Conservation (phyloP, 2,888 invertebrate genomes). For the Eupeodes luniger region DNA sequence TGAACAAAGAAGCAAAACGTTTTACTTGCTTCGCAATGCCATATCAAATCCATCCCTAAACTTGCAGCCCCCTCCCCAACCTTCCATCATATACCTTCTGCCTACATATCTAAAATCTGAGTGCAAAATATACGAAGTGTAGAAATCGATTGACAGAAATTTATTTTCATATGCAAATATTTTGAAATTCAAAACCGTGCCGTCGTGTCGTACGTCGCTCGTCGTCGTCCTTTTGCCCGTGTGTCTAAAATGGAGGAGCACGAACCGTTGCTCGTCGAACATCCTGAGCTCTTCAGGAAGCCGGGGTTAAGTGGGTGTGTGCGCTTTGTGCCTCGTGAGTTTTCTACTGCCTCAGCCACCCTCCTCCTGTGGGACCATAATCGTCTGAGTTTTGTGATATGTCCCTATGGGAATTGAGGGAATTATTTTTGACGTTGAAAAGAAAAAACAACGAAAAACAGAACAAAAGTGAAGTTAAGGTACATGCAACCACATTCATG, state of each 20-base stretch:
- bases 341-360: constrained; percentile 15
- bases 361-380: constrained; percentile 49
- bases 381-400: constrained; percentile 60
- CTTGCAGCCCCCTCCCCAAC: background rate
- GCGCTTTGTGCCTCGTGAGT: background rate
- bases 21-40: constrained; percentile 35
- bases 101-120: too few relatives aligned
- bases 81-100: background rate
- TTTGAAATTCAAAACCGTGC: constrained; percentile 56
- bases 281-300: background rate
- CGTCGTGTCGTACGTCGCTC: background rate
- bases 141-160: constrained; percentile 71
- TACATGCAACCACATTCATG: constrained; percentile 4
- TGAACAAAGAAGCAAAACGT: constrained; percentile 40
- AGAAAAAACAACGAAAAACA: background rate
- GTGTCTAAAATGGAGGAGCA: constrained; percentile 10
- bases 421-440: constrained; percentile 64
- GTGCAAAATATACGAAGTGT: background rate
- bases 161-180: constrained; percentile 76
- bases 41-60: background rate
- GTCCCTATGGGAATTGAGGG: constrained; percentile 64
- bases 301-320: constrained; percentile 19
- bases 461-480: constrained; percentile 29
- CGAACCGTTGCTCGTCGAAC: background rate
- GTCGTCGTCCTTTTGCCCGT: background rate